A percentile compares a stretch with the other conserved stretches of the same genome.
Conservation (phyloP, 2,797 vertebrate genomes). For the Microctenopoma lineatum region DNA sequence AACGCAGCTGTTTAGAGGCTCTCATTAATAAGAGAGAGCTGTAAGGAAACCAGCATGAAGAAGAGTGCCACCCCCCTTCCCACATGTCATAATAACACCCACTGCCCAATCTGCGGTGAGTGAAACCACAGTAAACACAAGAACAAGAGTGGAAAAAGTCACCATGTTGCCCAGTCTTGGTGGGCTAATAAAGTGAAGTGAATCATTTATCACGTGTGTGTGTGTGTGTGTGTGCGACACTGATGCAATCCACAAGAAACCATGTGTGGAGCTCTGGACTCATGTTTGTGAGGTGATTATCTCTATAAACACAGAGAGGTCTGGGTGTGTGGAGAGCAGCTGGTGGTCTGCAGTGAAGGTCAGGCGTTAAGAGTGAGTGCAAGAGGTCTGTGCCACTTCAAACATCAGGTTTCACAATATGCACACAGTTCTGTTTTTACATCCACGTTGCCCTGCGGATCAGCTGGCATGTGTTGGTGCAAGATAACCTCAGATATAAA, state of each 20-base stretch:
- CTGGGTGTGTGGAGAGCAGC: slow-evolving; percentile 27
- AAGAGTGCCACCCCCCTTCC: slow-evolving; percentile 15
- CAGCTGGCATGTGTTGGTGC: slow-evolving; percentile 46
- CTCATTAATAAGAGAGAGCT: slow-evolving; percentile 70
- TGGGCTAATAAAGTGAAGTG: slow-evolving; percentile 59
- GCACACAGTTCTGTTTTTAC: slow-evolving; percentile 42
- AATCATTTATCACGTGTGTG: slow-evolving; percentile 51
- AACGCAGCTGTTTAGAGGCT: slow-evolving; percentile 66
- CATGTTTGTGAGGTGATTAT: slow-evolving; percentile 63
- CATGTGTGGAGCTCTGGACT: slow-evolving; percentile 14
- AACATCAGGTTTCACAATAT: slow-evolving; percentile 37
- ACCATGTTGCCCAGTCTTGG: slow-evolving; percentile 8
- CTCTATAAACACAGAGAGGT: slow-evolving; percentile 47
- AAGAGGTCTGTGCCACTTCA: slow-evolving; percentile 57
- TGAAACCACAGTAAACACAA: slow-evolving; percentile 44
- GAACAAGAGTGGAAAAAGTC: slow-evolving; percentile 21
- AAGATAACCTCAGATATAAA: slow-evolving; percentile 60
- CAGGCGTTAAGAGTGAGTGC: slow-evolving; percentile 45
- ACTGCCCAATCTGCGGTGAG: slow-evolving; percentile 30
- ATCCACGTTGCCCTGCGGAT: slow-evolving; percentile 37
- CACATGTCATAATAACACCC: slow-evolving; percentile 31
- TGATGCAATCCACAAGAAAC: slow-evolving; percentile 8
- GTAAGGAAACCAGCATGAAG: slow-evolving; percentile 54
- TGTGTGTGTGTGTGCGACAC: slow-evolving; percentile 4
- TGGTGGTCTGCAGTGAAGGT: slow-evolving; percentile 67